Evolutionary conservation across 1,140 invertebrate species (phyloP).

Genomic region (Planococcus citri): DNA sequence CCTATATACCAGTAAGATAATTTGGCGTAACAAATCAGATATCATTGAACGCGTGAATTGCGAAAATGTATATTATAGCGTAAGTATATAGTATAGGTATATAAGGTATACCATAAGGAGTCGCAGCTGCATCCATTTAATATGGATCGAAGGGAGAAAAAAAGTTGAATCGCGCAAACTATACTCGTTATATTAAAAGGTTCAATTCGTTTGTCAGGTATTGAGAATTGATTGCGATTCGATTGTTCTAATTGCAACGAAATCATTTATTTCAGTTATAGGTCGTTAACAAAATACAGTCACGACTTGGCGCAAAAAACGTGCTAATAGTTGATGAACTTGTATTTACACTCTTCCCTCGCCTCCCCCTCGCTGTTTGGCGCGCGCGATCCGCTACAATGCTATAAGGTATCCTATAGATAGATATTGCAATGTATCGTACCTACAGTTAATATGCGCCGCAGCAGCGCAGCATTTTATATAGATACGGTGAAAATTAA

Average conservation of each 20-base stretch:
- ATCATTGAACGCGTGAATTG: slow-evolving; percentile 3
- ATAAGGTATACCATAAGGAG: too few species aligned
- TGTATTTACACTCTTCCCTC: neutral
- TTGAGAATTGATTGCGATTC: neutral
- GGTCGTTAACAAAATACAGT: slow-evolving; percentile 6
- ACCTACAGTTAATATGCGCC: too few species aligned
- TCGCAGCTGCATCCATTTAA: neutral
- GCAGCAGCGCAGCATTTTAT: too few species aligned
- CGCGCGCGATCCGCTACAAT: too few species aligned
- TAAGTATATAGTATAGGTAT: too few species aligned
- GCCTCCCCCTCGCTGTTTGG: neutral
- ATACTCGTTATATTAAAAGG: neutral
- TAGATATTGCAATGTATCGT: neutral
- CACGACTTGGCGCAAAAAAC: slow-evolving; percentile 1
- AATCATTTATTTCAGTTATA: neutral
- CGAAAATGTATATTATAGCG: neutral
- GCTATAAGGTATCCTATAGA: too few species aligned
- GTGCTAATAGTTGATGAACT: slow-evolving; percentile 6
- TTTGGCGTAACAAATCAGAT: slow-evolving; percentile 2
- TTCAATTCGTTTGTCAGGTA: neutral
- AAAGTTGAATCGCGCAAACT: neutral
- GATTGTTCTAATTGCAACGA: slow-evolving; percentile 6
- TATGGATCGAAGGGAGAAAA: too few species aligned
- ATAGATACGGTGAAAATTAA: neutral
- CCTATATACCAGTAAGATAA: neutral